phyloP scores from a whole-genome alignment of 2,888 invertebrate species.

The Luperina testacea region DNA sequence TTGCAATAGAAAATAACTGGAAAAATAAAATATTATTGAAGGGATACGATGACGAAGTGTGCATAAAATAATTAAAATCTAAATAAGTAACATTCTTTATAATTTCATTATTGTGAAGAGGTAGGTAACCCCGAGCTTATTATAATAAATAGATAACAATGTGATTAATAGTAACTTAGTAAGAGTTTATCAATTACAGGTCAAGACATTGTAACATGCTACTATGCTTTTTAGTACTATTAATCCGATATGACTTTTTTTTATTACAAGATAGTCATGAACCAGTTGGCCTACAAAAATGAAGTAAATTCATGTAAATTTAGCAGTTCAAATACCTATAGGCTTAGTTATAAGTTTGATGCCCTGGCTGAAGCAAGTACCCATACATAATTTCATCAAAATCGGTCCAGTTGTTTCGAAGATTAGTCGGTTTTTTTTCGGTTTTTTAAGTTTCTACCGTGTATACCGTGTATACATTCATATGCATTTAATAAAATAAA shows the following conservation, averaged over 20 bases:
- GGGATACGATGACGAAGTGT: background rate
- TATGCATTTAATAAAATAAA: no score
- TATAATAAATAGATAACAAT: constrained; percentile 21
- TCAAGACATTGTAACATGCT: constrained; percentile 6
- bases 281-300: background rate
- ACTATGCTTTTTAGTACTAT: background rate
- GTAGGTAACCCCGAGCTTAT: constrained; percentile 21
- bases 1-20: no score
- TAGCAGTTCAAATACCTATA: no score
- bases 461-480: no score
- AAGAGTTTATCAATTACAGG: constrained; percentile 8
- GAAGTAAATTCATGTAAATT: no score
- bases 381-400: no score
- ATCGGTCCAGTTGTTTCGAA: no score
- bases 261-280: background rate
- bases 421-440: no score
- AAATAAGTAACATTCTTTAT: background rate
- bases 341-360: no score
- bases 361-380: no score
- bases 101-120: background rate
- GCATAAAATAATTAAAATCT: background rate
- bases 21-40: background rate
- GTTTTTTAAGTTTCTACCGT: no score
- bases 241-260: no score
- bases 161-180: constrained; percentile 9